A percentile compares a stretch with the other conserved stretches of the same genome.
Conservation (phyloP, 2,113 vertebrate genomes). For the Ariopsis seemanni region DNA sequence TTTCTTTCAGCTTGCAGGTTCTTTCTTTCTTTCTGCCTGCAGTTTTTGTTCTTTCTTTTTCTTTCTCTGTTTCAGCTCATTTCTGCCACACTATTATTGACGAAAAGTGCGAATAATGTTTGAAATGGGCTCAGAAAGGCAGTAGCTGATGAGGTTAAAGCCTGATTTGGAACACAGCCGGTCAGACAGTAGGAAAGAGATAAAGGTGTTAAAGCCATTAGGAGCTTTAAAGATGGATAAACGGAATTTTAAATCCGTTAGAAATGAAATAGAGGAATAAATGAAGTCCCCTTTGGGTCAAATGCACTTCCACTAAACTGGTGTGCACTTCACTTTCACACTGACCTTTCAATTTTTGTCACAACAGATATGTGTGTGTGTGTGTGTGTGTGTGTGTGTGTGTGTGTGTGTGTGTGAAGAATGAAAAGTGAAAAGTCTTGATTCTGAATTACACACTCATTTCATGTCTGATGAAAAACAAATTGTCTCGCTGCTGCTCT, state of each 20-base stretch:
- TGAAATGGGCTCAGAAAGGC: not conserved
- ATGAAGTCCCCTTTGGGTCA: conserved; percentile 10
- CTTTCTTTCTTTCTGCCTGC: not conserved
- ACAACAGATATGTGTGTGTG: not conserved
- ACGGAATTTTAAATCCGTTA: conserved; percentile 13
- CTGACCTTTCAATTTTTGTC: conserved; percentile 1
- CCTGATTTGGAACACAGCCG: not conserved
- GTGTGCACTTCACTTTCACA: not conserved
- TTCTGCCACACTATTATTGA: not conserved
- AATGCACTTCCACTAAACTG: not conserved
- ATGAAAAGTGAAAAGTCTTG: conserved; percentile 27
- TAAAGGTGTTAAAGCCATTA: conserved; percentile 30
- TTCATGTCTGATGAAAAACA: conserved; percentile 32
- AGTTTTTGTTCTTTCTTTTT: not conserved
- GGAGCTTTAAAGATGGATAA: conserved; percentile 17
- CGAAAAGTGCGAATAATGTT: not conserved
- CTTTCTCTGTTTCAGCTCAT: not conserved
- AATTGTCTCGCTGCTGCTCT: conserved; percentile 14
- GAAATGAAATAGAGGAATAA: conserved; percentile 18
- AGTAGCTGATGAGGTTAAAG: conserved; percentile 11
- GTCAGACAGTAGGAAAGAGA: conserved; percentile 13
- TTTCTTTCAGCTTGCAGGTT: not conserved
- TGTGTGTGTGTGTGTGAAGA: not conserved
- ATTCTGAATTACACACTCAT: conserved; percentile 35
- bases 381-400: not conserved